These are phyloP conservation scores for Tenthredo amoena DNA, from an alignment of 2,888 invertebrate genomes.

Conservation along the genomic window DNA sequence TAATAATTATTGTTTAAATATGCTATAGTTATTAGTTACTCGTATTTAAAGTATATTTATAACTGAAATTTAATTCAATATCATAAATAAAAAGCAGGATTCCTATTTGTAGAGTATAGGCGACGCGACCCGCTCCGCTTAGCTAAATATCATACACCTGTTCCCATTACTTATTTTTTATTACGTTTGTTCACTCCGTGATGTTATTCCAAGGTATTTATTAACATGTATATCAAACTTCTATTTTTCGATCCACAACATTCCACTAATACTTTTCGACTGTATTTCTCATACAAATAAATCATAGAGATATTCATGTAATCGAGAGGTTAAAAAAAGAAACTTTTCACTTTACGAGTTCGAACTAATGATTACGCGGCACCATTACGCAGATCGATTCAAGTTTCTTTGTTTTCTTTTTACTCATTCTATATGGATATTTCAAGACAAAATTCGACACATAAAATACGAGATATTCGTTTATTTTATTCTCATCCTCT, in stretches of 20 bases:
- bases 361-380: background rate
- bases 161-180: conserved; percentile 8
- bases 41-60: background rate
- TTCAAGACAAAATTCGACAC: background rate
- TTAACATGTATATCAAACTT: background rate
- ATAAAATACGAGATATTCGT: too few species aligned
- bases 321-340: background rate
- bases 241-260: too few species aligned
- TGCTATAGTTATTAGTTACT: background rate
- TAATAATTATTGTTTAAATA: background rate
- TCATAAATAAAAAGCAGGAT: background rate
- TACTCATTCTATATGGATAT: background rate
- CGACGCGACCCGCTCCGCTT: conserved; percentile 19
- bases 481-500: background rate
- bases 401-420: background rate
- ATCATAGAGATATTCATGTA: background rate
- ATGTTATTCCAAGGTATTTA: background rate
- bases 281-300: background rate
- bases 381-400: background rate
- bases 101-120: conserved; percentile 25
- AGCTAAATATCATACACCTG: conserved; percentile 10
- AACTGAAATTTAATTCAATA: background rate
- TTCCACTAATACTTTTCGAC: background rate
- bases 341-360: background rate
- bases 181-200: background rate